Evolutionary conservation across 2,888 invertebrate genomes (phyloP), one percentile per base, ranked within the genome.

Genomic region (Acanthosepion lycidas): DNA sequence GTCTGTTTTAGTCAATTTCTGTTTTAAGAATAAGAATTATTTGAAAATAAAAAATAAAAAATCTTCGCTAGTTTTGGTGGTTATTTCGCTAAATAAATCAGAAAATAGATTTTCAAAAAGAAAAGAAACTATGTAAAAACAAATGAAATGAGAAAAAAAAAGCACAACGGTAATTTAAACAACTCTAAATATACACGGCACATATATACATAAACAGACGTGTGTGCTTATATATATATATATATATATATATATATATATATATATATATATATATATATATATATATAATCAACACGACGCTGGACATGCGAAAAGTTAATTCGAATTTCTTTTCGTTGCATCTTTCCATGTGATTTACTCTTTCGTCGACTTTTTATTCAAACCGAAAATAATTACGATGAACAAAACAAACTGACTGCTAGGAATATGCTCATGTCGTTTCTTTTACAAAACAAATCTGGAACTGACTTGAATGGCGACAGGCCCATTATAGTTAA

Each of bases 181-280:
- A 78, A 15, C 1, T n/a, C 28, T 78, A 28, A 78, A 78, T 78
- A 78, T 6, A 78, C 28, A 6, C 8, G 1, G 15, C 78, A 28
- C n/a, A n/a, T n/a, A n/a, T 3, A 78, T 6, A 78, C 9, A 78
- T 8, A 6, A 6, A 18, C 78, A 28, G 1, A n/a, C 8, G 15
- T 12, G 15, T 9, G n/a, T n/a, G n/a, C 0, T 12, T 9, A 28
- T n/a, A 78, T 12, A 28, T 18, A 78, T 18, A n/a, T n/a, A n/a
- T n/a, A n/a, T n/a, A 78, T 18, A 78, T 18, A 78, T 18, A 78
- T 18, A 78, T 18, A 78, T 18, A 78, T 8, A 78, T n/a, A 78
- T n/a, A 78, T n/a, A 78, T n/a, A 78, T n/a, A 78, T n/a, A 78
- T n/a, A 78, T n/a, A 78, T n/a, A 78, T n/a, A 78, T n/a, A 78